Conservation (phyloP, 2,888 invertebrate species). For the Hecatera dysodea region DNA sequence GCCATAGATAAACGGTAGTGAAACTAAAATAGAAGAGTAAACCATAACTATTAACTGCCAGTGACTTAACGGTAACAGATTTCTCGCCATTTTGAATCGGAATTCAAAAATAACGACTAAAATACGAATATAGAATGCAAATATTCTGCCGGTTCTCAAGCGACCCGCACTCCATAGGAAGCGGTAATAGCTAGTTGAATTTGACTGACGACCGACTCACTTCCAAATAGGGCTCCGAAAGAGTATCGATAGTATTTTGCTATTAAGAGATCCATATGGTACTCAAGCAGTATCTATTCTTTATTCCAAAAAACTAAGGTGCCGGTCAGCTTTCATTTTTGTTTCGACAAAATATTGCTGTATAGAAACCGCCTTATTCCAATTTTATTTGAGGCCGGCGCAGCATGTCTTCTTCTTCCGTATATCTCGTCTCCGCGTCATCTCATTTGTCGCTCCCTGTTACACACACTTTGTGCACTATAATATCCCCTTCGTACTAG, state of each 20-base stretch:
- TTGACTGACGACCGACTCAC: constrained; percentile 74
- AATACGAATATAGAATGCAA: constrained; percentile 59
- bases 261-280: neutral
- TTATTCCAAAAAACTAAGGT: neutral
- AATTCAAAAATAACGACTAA: constrained; percentile 51
- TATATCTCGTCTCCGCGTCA: no score
- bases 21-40: constrained; percentile 35
- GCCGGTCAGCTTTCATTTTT: neutral
- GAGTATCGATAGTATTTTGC: constrained; percentile 37
- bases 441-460: no score
- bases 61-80: constrained; percentile 22
- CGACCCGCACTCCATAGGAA: constrained; percentile 75
- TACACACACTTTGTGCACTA: no score
- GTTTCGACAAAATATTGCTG: neutral
- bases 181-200: constrained; percentile 78
- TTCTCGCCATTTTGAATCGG: constrained; percentile 39
- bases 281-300: neutral
- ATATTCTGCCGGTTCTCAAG: constrained; percentile 72
- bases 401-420: no score
- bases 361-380: neutral
- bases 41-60: constrained; percentile 29
- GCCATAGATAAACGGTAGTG: constrained; percentile 2
- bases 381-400: no score
- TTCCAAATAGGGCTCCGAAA: constrained; percentile 71
- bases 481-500: no score